Conservation (phyloP, 2,113 vertebrate species). For the Oxyura jamaicensis region DNA sequence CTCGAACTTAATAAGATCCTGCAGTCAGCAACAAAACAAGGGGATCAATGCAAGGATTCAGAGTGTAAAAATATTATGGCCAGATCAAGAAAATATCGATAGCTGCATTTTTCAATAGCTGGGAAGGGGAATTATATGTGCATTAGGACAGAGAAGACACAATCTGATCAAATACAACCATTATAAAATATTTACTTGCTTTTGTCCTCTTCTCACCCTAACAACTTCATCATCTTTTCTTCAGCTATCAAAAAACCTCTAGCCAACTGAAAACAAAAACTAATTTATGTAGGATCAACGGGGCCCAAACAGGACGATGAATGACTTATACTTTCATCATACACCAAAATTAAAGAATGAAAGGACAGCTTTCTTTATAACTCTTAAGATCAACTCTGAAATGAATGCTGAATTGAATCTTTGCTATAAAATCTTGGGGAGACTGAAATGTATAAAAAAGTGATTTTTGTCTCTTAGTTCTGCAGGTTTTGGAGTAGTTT, state of each 20-base stretch:
- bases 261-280: not conserved
- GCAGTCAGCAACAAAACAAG: not conserved
- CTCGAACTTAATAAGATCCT: not conserved
- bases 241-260: not conserved
- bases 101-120: not conserved
- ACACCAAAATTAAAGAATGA: not conserved
- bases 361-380: not conserved
- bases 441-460: not conserved
- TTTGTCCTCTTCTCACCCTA: not conserved
- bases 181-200: not conserved
- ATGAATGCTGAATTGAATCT: not conserved
- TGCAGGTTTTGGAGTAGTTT: not conserved
- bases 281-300: constrained; percentile 1
- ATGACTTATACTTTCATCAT: not conserved
- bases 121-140: not conserved
- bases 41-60: not conserved
- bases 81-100: not conserved
- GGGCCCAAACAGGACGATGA: not conserved
- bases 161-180: not conserved
- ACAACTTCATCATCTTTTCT: not conserved
- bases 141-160: not conserved
- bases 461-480: not conserved
- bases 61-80: not conserved
- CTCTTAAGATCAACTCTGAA: not conserved
- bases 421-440: not conserved